These are phyloP conservation scores for Choreutis nemorana DNA, from an alignment of 2,888 invertebrate species.

Conservation along the genomic window DNA sequence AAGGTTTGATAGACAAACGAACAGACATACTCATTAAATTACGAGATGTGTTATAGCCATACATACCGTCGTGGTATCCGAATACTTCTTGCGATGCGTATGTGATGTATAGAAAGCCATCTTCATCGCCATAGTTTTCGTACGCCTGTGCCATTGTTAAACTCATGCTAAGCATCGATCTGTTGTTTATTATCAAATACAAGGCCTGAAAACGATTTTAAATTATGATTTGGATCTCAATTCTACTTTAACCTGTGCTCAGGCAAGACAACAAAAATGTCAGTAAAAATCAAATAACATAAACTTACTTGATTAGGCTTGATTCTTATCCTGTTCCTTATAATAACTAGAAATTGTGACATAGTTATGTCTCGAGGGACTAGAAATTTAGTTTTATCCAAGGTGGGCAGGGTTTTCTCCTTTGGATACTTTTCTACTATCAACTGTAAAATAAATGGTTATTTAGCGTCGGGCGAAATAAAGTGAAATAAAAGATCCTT, in stretches of 20 bases:
- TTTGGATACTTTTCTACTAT: slow-evolving; percentile 84
- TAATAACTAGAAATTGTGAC: slow-evolving; percentile 87
- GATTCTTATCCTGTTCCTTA: slow-evolving; percentile 62
- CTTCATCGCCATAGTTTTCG: slow-evolving; percentile 76
- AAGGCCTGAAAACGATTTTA: slow-evolving; percentile 67
- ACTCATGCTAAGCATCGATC: slow-evolving; percentile 82
- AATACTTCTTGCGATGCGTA: slow-evolving; percentile 93
- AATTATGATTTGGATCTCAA: slow-evolving; percentile 3
- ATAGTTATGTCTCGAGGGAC: slow-evolving; percentile 90
- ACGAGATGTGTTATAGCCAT: slow-evolving; percentile 1
- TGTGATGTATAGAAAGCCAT: slow-evolving; percentile 88
- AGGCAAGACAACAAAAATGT: not conserved
- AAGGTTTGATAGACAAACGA: not conserved
- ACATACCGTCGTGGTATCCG: slow-evolving; percentile 65
- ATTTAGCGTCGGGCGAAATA: not conserved
- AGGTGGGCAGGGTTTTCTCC: slow-evolving; percentile 76
- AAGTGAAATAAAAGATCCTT: no score
- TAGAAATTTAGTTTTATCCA: slow-evolving; percentile 87
- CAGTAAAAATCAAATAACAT: not conserved
- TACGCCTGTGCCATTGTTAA: slow-evolving; percentile 85
- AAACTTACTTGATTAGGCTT: slow-evolving; percentile 69
- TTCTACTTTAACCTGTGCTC: slow-evolving; percentile 1
- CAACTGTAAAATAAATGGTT: slow-evolving; percentile 60
- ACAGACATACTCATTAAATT: not conserved
- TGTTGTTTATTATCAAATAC: slow-evolving; percentile 84